Evolutionary conservation across 1,140 invertebrate genomes (phyloP), one percentile per base, ranked within the genome.

Genomic region (Pomacea maculata): DNA sequence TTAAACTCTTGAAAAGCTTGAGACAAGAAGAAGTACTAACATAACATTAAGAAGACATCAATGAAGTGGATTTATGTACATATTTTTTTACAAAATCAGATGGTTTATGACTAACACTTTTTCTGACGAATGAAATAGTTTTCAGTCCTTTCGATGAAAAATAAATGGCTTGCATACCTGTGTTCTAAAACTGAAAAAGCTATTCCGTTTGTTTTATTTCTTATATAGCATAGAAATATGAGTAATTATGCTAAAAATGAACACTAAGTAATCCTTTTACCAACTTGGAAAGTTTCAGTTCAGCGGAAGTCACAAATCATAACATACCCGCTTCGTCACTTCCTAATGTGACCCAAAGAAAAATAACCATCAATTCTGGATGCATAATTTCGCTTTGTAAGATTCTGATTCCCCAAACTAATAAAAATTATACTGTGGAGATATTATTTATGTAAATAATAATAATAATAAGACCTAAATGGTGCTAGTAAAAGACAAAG

Each of bases 241-340:
- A 61, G 57, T 61, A 61, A 61, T 6, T 61, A 25, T 70, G 54
- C 77, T 78, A 78, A 70, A 71, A 70, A 45, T 78, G 67, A 61
- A 61, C 57, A 61, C 15, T 61, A 14, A 17, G 57, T 61, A 61
- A 61, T 17, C 57, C 15, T 61, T 61, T 12, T 19, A 70, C 25
- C 65, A 78, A 71, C 6, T 67, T 78, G 65, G 52, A n/a, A 78
- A 67, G 15, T n/a, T 57, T 21, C n/a, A 71, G 45, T 12, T 70
- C 21, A 55, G 65, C 77, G 77, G 77, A 78, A 78, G 77, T 78
- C 65, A 12, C 34, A 55, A 65, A 78, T 78, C 77, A 78, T 78
- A 78, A 78, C 77, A 78, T 54, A 70, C 45, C 67, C 64, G 68
- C 77, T 78, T 78, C 77, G 77, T 77, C 67, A n/a, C 29, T 77